Evolutionary conservation across 2,888 invertebrate genomes (phyloP), one percentile per base, ranked within the genome.

Genomic region (Dolichomitus sp.): DNA sequence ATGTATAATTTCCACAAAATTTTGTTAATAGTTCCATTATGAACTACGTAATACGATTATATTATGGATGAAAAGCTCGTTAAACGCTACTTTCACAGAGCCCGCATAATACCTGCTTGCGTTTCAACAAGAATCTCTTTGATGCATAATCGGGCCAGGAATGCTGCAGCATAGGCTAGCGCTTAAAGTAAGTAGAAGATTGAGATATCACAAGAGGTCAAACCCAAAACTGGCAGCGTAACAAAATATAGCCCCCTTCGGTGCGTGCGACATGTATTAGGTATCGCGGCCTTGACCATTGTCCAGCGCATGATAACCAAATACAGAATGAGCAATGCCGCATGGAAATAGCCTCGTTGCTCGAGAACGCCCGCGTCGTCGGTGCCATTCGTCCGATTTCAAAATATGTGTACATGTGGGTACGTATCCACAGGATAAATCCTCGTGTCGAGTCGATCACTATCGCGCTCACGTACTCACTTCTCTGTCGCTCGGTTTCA

Each of bases 271-370:
- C 40, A 3, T 23, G 42, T 63, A 30, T 11, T 11, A 30, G 17
- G 9, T 50, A 42, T 33, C 17, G 30, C 4, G 54, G 40, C 37
- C 69, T 37, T 69, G 69, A 54, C 19, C 40, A 14, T 27, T 42
- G 61, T 40, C 1, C 17, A 2, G 19, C 23, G 54, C 23, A 54
- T 40, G 14, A 54, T 37, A 69, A 69, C 6, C 50, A 40, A 37
- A 1, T 19, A 63, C 19, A 23, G 23, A 0, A 19, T 42, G 63
- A 42, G 42, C 37, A 27, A 12, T 40, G 72, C 54, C 57, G 85
- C 68, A 77, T 75, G 65, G 81, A 57, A 81, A 72, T 74, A 17
- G 66, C 78, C 79, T 75, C 81, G 48, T 85, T 85, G 48, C 40
- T 72, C 42, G 72, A 70, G 42, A 65, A 54, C 33, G 7, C 30